Percentiles rank a stretch among this genome's conserved stretches.
Conservation (phyloP, 2,113 vertebrate species). For the Baryphthengus martii region DNA sequence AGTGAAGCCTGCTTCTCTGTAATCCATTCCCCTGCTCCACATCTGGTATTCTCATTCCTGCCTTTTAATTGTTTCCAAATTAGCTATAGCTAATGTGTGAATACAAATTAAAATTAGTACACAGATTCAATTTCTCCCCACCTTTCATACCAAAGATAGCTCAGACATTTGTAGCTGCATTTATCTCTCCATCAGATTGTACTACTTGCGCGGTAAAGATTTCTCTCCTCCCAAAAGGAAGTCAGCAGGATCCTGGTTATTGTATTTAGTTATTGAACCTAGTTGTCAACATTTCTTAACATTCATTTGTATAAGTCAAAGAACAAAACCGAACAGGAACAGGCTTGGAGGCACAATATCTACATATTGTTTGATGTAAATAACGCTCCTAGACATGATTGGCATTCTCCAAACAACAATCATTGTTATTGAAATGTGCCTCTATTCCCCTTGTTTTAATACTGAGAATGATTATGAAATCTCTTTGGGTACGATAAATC, state of each 20-base stretch:
- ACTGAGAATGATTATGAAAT: conserved; percentile 79
- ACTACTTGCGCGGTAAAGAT: conserved; percentile 15
- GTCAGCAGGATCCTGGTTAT: conserved; percentile 8
- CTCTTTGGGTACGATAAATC: conserved; percentile 76
- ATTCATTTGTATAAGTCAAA: conserved; percentile 75
- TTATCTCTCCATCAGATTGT: conserved; percentile 33
- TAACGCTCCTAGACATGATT: conserved; percentile 68
- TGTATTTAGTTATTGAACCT: conserved; percentile 66
- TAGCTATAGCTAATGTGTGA: conserved; percentile 28
- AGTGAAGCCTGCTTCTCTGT: conserved; percentile 16
- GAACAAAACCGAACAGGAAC: conserved; percentile 71
- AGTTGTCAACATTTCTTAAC: conserved; percentile 64
- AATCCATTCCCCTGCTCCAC: conserved; percentile 30
- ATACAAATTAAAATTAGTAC: conserved; percentile 45
- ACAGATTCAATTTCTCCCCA: conserved; percentile 7
- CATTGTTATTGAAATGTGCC: conserved; percentile 87
- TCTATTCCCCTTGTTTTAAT: conserved; percentile 81
- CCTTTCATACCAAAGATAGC: background rate
- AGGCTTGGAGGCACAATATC: conserved; percentile 78
- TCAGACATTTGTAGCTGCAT: background rate
- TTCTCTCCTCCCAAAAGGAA: conserved; percentile 28
- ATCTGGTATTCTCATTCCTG: conserved; percentile 31
- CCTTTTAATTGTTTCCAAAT: conserved; percentile 55
- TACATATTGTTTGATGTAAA: conserved; percentile 77
- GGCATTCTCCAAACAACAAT: conserved; percentile 82